These are phyloP conservation scores for Plagodis pulveraria DNA, from an alignment of 2,888 invertebrate species.

Conservation along the genomic window DNA sequence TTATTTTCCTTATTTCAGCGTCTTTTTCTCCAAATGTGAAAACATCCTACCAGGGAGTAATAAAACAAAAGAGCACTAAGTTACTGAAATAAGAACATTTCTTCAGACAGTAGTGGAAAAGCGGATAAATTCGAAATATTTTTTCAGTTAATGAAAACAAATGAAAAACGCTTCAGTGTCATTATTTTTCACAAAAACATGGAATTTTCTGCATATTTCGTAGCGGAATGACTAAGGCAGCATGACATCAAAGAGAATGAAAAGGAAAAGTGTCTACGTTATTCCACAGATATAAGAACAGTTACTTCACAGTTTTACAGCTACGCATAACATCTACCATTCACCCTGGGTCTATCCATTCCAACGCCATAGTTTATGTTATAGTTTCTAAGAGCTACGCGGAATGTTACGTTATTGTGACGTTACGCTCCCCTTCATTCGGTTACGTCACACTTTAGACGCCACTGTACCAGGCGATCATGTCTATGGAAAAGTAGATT, in stretches of 20 bases:
- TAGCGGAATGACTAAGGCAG: slow-evolving; percentile 54
- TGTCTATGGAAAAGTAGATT: slow-evolving; percentile 21
- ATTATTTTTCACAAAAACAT: slow-evolving; percentile 69
- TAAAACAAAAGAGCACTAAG: slow-evolving; percentile 27
- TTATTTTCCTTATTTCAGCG: no score
- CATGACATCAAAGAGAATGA: slow-evolving; percentile 43
- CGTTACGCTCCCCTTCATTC: slow-evolving; percentile 22
- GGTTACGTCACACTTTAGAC: slow-evolving; percentile 53
- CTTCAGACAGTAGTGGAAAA: not conserved
- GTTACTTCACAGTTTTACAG: not conserved
- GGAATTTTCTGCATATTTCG: slow-evolving; percentile 80
- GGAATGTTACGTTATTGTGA: not conserved
- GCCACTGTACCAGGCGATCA: slow-evolving; percentile 54
- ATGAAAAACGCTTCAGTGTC: slow-evolving; percentile 33
- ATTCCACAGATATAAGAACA: not conserved
- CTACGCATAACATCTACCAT: not conserved
- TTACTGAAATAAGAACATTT: slow-evolving; percentile 1
- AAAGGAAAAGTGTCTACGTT: slow-evolving; percentile 8
- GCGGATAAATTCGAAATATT: not conserved
- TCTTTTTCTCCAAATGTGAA: slow-evolving; percentile 34
- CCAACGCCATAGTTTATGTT: no score
- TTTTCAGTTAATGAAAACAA: slow-evolving; percentile 29
- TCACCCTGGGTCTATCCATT: no score
- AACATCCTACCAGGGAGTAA: slow-evolving; percentile 40
- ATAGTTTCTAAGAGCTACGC: not conserved